phyloP scores from a whole-genome alignment of 2,113 vertebrate genomes.

The Oreochromis tanganicae region DNA sequence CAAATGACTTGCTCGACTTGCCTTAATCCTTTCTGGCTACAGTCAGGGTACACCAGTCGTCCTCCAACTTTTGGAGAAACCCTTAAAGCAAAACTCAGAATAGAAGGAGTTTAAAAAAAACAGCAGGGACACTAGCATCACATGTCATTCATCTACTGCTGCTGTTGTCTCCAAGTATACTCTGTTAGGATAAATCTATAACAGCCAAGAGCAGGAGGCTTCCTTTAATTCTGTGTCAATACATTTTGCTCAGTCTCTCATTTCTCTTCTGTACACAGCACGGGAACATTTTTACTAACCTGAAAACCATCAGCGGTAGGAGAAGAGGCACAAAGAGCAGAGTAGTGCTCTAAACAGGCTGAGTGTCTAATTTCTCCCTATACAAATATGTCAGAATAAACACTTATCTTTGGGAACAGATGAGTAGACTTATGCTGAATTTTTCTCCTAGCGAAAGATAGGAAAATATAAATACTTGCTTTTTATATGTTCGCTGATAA shows the following conservation, averaged over 20 bases:
- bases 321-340: background rate
- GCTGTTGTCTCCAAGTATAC: background rate
- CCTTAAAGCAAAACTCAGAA: background rate
- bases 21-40: background rate
- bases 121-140: background rate
- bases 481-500: conserved; percentile 30
- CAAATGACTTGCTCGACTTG: background rate
- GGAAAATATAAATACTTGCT: conserved; percentile 42
- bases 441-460: conserved; percentile 21
- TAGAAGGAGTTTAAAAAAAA: background rate
- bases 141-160: background rate
- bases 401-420: conserved; percentile 36
- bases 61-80: background rate
- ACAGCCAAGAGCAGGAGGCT: background rate
- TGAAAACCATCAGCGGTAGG: background rate
- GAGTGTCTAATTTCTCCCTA: conserved; percentile 27
- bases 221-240: conserved; percentile 27
- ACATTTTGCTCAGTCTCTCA: conserved; percentile 27
- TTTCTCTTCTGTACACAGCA: conserved; percentile 9
- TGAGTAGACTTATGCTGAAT: conserved; percentile 4
- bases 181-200: conserved; percentile 7
- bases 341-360: conserved; percentile 19
- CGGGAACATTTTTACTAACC: background rate
- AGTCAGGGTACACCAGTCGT: background rate
- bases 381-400: conserved; percentile 48